phyloP scores from a whole-genome alignment of 92 coral and sea anemone species.

The Scolanthus callimorphus region DNA sequence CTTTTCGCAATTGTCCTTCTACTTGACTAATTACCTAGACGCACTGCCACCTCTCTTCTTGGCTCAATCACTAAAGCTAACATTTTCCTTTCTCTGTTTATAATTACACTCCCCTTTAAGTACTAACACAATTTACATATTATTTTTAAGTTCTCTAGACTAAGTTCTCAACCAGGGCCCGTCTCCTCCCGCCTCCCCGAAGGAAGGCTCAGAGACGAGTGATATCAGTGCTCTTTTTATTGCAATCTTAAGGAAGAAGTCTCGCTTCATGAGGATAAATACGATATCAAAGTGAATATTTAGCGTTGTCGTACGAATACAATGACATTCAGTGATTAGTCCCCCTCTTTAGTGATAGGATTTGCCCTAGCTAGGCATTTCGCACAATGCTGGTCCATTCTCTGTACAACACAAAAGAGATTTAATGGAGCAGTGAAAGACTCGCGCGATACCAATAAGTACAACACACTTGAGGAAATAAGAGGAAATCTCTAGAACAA shows the following conservation, averaged over 20 bases:
- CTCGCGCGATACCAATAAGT: constrained; percentile 48
- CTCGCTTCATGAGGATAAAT: too few species aligned
- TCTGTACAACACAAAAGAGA: constrained; percentile 42
- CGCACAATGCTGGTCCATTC: not conserved
- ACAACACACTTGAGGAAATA: constrained; percentile 38
- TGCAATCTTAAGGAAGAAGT: too few species aligned
- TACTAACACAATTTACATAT: too few species aligned
- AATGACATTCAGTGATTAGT: too few species aligned
- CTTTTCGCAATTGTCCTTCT: constrained; percentile 54
- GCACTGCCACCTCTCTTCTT: constrained; percentile 50
- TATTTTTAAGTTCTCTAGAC: too few species aligned
- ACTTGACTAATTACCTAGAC: constrained; percentile 78
- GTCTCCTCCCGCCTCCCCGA: too few species aligned
- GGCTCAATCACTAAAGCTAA: constrained; percentile 79
- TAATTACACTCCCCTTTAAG: too few species aligned
- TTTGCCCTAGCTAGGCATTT: not conserved
- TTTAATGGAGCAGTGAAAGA: constrained; percentile 60
- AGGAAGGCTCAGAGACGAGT: too few species aligned
- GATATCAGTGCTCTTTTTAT: too few species aligned
- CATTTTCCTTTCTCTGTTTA: constrained; percentile 80
- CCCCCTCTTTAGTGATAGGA: not conserved
- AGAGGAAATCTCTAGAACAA: constrained; percentile 73
- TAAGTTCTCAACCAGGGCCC: too few species aligned
- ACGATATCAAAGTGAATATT: too few species aligned
- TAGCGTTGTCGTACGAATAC: too few species aligned